Base-by-base conservation (phyloP, 2,113 vertebrate genomes). In the Lipophrys pholis region DNA sequence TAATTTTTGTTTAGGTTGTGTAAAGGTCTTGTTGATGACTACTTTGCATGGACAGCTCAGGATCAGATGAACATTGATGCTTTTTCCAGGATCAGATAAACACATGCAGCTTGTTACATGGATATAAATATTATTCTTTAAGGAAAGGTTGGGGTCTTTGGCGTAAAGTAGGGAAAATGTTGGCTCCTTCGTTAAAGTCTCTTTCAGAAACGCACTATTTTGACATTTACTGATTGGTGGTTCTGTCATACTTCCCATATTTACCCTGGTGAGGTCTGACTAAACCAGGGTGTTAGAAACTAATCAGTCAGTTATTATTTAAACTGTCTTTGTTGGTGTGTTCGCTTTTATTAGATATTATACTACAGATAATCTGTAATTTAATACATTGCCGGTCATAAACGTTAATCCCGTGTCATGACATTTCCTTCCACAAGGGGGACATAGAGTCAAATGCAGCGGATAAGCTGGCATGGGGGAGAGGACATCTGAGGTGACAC, bases 391-490 rank as follows among this genome's bases (percentile, higher is more conserved):
- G 1, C 21, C 9, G n/a, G 7, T 21, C 5, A 10, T 12, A 3
- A 4, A 16, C 53, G 30, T 16, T 61, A 51, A 62, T 46, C 0
- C 8, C 6, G 30, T 70, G 81, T 46, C 50, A 60, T 79, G 49
- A 53, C 40, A 35, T 30, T 14, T 49, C 8, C 6, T 39, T 21
- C 79, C 84, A 81, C 73, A 61, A 11, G 78, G 61, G 71, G 78
- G 73, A n/a, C 35, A n/a, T 12, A 30, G 54, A 9, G 12, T 1
- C 11, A 45, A 7, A 40, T n/a, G 7, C 6, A 1, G 5, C 12
- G 5, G 45, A 11, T 6, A 30, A 30, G 5, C 45, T 55, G 54
- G 21, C 15, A 52, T 42, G 36, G 15, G n/a, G 42, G 15, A 21
- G 8, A 46, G 67, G 62, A 69, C 39, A 5, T 48, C 0, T 55